These are phyloP conservation scores for Ethmia dodecea DNA, from an alignment of 2,888 invertebrate species.

Conservation along the genomic window DNA sequence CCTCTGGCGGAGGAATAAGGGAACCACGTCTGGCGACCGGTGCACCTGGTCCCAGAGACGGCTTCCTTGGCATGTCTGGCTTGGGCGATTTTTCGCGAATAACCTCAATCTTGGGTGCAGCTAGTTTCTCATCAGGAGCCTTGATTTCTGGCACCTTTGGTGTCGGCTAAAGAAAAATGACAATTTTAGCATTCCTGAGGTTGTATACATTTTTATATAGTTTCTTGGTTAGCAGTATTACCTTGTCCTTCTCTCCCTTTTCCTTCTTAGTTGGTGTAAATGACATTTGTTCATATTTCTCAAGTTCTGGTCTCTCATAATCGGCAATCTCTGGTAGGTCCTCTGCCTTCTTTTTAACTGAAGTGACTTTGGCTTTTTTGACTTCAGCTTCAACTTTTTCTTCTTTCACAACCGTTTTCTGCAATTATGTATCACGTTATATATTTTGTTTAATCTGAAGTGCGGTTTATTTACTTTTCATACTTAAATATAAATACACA, in stretches of 20 bases:
- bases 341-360: constrained; percentile 73
- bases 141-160: constrained; percentile 83
- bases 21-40: constrained; percentile 83
- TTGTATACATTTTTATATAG: too few species aligned
- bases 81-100: constrained; percentile 87
- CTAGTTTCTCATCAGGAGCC: constrained; percentile 75
- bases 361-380: constrained; percentile 65
- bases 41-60: constrained; percentile 82
- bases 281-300: constrained; percentile 80
- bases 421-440: constrained; percentile 29
- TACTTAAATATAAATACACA: too few species aligned
- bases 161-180: constrained; percentile 30
- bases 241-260: constrained; percentile 64
- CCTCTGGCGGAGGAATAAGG: constrained; percentile 92
- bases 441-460: not conserved
- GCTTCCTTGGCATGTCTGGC: constrained; percentile 80
- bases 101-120: constrained; percentile 92
- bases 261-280: constrained; percentile 69
- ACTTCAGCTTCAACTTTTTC: constrained; percentile 63
- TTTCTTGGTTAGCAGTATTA: too few species aligned
- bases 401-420: constrained; percentile 70
- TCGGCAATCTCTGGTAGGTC: constrained; percentile 82
- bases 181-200: too few species aligned
- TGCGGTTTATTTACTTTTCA: not conserved
- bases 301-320: constrained; percentile 86